A percentile compares a stretch with the other conserved stretches of the same genome.
phyloP scores from a whole-genome alignment of 2,797 vertebrate genomes.

The Distichodus sexfasciatus region DNA sequence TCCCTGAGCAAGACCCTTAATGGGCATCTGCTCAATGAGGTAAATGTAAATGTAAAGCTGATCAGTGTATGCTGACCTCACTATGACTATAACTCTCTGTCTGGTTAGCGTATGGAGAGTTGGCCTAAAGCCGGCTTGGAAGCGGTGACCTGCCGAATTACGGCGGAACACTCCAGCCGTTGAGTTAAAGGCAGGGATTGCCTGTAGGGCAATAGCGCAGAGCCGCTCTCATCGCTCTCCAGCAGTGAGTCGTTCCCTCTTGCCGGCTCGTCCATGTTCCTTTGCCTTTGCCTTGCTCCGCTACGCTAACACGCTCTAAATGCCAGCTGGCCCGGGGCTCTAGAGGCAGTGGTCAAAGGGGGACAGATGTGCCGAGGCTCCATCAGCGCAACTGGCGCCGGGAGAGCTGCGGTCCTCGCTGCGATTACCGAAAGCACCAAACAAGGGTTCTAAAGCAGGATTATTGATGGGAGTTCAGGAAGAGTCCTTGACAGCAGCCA shows the following conservation, averaged over 20 bases:
- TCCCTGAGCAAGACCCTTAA: too few relatives aligned
- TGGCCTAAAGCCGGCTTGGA: conserved; percentile 26
- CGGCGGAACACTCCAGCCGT: conserved; percentile 32
- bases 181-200: conserved; percentile 31
- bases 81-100: neutral
- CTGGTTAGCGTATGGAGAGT: neutral
- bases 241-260: conserved; percentile 8
- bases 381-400: neutral
- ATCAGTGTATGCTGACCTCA: conserved; percentile 11
- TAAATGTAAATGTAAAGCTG: too few relatives aligned
- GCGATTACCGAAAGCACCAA: neutral
- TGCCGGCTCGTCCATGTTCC: neutral
- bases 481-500: too few relatives aligned
- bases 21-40: too few relatives aligned
- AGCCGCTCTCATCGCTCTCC: conserved; percentile 22
- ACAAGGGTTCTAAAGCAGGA: neutral
- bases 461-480: too few relatives aligned
- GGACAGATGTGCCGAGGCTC: neutral
- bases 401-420: neutral
- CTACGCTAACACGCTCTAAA: conserved; percentile 36
- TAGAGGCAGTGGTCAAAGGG: conserved; percentile 28
- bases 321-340: conserved; percentile 31
- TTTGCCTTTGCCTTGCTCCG: conserved; percentile 15
- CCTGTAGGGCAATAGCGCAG: conserved; percentile 24
- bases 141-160: conserved; percentile 28